Evolutionary conservation across 2,888 invertebrate species (phyloP).

Genomic region (Amblyjoppa proteus): DNA sequence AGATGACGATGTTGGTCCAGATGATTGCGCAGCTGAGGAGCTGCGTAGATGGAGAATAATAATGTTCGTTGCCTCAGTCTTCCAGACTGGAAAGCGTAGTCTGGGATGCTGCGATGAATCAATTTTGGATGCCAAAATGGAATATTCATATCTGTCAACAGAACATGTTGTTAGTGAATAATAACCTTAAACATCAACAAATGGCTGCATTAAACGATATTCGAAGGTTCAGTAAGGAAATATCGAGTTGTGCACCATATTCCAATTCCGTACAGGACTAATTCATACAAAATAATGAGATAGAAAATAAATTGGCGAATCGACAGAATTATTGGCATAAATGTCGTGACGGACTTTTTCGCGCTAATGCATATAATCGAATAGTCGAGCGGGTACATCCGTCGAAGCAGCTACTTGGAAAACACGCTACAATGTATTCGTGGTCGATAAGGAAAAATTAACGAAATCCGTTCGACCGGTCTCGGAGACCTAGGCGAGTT

Average conservation of each 20-base stretch:
- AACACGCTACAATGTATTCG: background rate
- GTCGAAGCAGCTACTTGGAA: background rate
- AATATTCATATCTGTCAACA: background rate
- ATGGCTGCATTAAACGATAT: background rate
- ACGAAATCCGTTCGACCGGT: background rate
- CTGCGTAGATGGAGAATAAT: background rate
- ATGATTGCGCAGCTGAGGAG: background rate
- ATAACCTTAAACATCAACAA: constrained; percentile 4
- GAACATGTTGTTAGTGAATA: background rate
- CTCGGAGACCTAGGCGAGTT: background rate
- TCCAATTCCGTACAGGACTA: background rate
- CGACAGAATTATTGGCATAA: background rate
- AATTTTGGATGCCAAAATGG: background rate
- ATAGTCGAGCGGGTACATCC: too few species aligned
- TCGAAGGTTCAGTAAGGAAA: background rate
- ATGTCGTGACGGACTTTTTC: background rate
- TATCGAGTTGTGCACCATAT: background rate
- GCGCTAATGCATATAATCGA: too few species aligned
- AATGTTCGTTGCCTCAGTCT: background rate
- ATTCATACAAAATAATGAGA: background rate
- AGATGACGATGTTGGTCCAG: background rate
- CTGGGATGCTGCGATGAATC: background rate
- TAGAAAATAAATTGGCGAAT: background rate
- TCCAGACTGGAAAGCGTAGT: background rate
- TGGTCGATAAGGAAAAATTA: background rate